Conservation (phyloP, 2,888 invertebrate species). For the Drosophila nigricruria region DNA sequence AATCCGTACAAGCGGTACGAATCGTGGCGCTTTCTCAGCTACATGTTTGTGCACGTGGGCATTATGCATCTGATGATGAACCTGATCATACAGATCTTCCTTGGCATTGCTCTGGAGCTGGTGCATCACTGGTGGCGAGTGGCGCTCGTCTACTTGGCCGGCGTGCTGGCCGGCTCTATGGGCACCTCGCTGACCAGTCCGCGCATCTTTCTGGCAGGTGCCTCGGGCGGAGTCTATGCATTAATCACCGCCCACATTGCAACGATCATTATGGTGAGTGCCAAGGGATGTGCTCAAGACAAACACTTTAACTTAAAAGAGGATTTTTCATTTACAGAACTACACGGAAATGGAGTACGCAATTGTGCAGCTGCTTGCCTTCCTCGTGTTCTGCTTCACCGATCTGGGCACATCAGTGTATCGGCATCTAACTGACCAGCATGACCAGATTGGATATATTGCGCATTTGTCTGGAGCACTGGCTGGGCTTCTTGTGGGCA, state of each 20-base stretch:
- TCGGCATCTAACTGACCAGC: slow-evolving; percentile 90
- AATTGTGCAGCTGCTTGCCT: slow-evolving; percentile 92
- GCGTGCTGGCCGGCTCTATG: slow-evolving; percentile 93
- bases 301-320: background rate
- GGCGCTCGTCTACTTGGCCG: slow-evolving; percentile 92
- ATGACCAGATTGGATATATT: slow-evolving; percentile 95
- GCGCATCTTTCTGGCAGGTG: slow-evolving; percentile 93
- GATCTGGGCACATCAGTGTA: slow-evolving; percentile 97
- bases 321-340: slow-evolving; percentile 88
- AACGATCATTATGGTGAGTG: slow-evolving; percentile 91
- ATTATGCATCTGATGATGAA: slow-evolving; percentile 95
- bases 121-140: slow-evolving; percentile 98
- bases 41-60: slow-evolving; percentile 98
- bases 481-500: slow-evolving; percentile 93
- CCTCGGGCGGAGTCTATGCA: slow-evolving; percentile 98
- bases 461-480: slow-evolving; percentile 97
- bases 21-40: slow-evolving; percentile 96
- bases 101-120: slow-evolving; percentile 98
- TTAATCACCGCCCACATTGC: slow-evolving; percentile 97
- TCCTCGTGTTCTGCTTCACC: slow-evolving; percentile 91
- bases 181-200: slow-evolving; percentile 93
- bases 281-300: too few species aligned
- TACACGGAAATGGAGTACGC: slow-evolving; percentile 99
- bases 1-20: slow-evolving; percentile 94
- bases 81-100: slow-evolving; percentile 94